Conservation (phyloP, 2,888 invertebrate species). For the Hanleya hanleyi region DNA sequence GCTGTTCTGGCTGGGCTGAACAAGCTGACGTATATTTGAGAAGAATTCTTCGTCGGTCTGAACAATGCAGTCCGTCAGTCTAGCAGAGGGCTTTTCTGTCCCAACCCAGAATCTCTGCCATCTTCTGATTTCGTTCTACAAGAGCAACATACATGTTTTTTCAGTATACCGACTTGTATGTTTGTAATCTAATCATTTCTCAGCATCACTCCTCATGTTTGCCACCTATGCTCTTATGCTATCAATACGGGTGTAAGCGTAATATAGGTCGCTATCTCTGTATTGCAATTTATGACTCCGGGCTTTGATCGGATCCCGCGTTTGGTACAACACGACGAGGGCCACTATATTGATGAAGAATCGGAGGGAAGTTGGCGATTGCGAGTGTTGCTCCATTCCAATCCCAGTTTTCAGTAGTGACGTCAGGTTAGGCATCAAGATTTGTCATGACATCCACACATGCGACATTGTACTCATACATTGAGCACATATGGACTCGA, state of each 20-base stretch:
- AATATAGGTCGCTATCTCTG: neutral
- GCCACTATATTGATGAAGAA: neutral
- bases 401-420: neutral
- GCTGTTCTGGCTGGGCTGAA: no score
- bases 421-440: neutral
- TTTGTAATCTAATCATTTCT: no score
- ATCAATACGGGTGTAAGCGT: neutral
- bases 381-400: neutral
- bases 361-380: neutral
- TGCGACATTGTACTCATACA: neutral
- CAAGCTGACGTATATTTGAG: no score
- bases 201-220: neutral
- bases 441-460: neutral
- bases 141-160: no score
- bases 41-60: no score
- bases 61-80: no score
- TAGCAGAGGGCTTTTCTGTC: no score
- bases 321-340: neutral
- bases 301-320: neutral
- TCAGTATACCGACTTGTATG: no score
- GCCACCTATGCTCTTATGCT: neutral
- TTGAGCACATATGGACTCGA: neutral
- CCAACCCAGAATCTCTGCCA: no score
- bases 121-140: no score
- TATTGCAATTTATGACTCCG: neutral